Base-by-base conservation (phyloP, 1,140 invertebrate genomes). In the Gerris buenoi region DNA sequence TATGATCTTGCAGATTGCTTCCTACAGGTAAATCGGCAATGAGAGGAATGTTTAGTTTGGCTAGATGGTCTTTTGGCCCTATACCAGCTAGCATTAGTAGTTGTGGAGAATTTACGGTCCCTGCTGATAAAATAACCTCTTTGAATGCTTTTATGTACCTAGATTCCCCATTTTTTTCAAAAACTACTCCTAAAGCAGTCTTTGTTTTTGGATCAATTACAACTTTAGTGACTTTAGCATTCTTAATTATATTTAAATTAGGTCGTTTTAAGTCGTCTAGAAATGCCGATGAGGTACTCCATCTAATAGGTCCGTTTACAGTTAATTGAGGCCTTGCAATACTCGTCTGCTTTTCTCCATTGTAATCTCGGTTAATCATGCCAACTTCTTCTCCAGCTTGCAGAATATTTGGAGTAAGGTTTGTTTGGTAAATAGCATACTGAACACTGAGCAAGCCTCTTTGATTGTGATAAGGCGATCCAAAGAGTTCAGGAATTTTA, bases 11-110 rank as follows among this genome's bases (percentile, higher is more conserved):
- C 13, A 81, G 72, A 67, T 81, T 80, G 2, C 74, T 63, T 2
- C 79, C 80, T 1, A 80, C 79, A 56, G 71, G 70, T 3, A 79
- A 68, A 69, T 80, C 70, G 14, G 71, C 33, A 25, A 77, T 68
- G 0, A 75, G 27, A 3, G 71, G 68, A 23, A 80, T 78, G 25
- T 65, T 63, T 26, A 73, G 33, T 28, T 65, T 22, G 18, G 65
- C 14, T 15, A 75, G 67, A 64, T 71, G 70, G 13, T 72, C 18
- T n/a, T 33, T 27, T 23, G 69, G 71, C 27, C 71, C 71, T 23
- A 72, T 67, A 65, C 90, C 90, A 69, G 89, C 91, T 1, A 88
- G 75, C 78, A 91, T 84, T 63, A 93, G 79, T 56, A 93, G 76
- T 79, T 89, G 87, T 33, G 88, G 82, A 26, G 82, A 81, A 67